These are phyloP conservation scores for Oryzias javanicus DNA, from an alignment of 2,113 vertebrate species.

Conservation along the genomic window DNA sequence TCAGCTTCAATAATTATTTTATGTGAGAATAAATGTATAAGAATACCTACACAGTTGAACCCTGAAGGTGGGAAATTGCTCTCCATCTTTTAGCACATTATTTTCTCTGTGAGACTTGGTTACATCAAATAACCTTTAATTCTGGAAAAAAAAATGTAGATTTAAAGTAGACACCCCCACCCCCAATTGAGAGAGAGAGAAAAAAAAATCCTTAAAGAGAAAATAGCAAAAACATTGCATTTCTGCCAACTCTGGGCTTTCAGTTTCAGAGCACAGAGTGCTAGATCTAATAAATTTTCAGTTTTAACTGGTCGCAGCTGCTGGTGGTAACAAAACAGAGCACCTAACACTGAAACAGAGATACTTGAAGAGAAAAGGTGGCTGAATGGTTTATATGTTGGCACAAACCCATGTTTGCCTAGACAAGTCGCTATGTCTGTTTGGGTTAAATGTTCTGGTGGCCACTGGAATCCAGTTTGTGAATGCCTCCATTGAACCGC, in stretches of 20 bases:
- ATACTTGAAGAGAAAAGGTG: conserved; percentile 3
- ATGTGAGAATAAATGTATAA: conserved; percentile 53
- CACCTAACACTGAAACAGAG: conserved; percentile 29
- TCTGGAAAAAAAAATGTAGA: conserved; percentile 16
- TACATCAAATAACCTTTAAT: conserved; percentile 46
- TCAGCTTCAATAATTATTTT: conserved; percentile 36
- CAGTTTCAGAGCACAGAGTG: conserved; percentile 46
- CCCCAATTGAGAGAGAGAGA: no score
- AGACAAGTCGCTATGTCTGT: conserved; percentile 72
- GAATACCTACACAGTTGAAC: conserved; percentile 49
- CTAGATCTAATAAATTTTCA: conserved; percentile 53
- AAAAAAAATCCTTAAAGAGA: conserved; percentile 31
- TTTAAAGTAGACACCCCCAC: conserved; percentile 44
- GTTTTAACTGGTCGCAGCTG: conserved; percentile 40
- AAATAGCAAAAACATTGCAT: conserved; percentile 53
- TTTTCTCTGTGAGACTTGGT: conserved; percentile 33
- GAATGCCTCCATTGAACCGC: conserved; percentile 76
- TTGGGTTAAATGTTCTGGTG: conserved; percentile 63
- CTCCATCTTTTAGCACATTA: conserved; percentile 34
- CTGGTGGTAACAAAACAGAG: conserved; percentile 43
- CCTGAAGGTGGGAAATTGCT: conserved; percentile 51
- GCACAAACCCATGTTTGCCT: conserved; percentile 61
- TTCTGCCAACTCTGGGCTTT: conserved; percentile 55
- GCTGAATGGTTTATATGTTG: conserved; percentile 35
- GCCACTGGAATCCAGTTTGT: conserved; percentile 69